phyloP scores from a whole-genome alignment of 1,140 invertebrate genomes.

The Orius insidiosus region DNA sequence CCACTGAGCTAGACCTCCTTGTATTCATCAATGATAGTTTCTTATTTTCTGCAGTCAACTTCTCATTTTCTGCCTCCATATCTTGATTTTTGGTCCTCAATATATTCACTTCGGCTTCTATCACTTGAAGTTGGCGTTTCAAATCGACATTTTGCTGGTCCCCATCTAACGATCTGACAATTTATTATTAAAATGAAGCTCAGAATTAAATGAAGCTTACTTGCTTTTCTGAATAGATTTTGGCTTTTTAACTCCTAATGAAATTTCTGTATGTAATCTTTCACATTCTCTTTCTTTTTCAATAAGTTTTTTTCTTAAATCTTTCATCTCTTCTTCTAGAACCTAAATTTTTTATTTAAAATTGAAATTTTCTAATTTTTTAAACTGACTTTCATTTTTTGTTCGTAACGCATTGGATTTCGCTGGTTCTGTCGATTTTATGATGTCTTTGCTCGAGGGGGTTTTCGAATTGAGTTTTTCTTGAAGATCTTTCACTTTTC shows the following conservation, averaged over 20 bases:
- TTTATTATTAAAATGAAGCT: background rate
- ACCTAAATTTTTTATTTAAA: constrained; percentile 24
- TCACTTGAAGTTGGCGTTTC: constrained; percentile 49
- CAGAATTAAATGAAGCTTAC: constrained; percentile 28
- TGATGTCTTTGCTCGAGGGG: constrained; percentile 20
- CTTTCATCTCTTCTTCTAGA: constrained; percentile 48
- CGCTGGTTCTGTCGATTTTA: constrained; percentile 24
- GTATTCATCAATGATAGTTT: constrained; percentile 34
- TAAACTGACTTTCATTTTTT: constrained; percentile 42
- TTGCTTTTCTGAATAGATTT: constrained; percentile 41
- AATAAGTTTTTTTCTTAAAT: constrained; percentile 54
- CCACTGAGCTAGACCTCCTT: constrained; percentile 23
- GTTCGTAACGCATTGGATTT: constrained; percentile 32
- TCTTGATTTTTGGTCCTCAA: constrained; percentile 41
- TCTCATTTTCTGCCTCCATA: constrained; percentile 57
- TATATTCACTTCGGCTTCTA: constrained; percentile 51
- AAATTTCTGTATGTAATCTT: constrained; percentile 49
- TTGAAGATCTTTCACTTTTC: constrained; percentile 58
- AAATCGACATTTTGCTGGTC: constrained; percentile 45
- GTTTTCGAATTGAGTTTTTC: constrained; percentile 36
- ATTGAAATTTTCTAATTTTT: background rate
- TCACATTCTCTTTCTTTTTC: constrained; percentile 71
- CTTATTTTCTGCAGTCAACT: constrained; percentile 50
- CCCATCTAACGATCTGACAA: constrained; percentile 37
- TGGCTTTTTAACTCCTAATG: constrained; percentile 38